phyloP scores from a whole-genome alignment of 1,140 invertebrate genomes.

The Varroa destructor region DNA sequence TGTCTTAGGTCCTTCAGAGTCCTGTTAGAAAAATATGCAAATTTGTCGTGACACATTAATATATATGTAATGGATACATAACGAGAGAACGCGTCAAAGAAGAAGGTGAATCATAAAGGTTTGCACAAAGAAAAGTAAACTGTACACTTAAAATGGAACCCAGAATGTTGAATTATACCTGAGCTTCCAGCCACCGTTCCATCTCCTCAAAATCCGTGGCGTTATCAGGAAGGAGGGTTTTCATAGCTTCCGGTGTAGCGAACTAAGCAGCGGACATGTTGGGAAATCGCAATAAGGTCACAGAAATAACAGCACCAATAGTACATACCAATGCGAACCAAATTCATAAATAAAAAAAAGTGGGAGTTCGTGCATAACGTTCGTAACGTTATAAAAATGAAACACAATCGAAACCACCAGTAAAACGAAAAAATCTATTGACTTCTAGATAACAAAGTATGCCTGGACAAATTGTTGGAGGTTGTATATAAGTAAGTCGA shows the following conservation, averaged over 20 bases:
- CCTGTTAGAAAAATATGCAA: not conserved
- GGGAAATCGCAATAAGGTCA: not conserved
- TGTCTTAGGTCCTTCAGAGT: not conserved
- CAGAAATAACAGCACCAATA: constrained; percentile 24
- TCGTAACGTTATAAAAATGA: no score
- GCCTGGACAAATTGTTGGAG: no score
- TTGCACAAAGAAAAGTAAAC: no score
- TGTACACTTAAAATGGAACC: no score
- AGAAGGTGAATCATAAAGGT: no score
- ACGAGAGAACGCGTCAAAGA: no score
- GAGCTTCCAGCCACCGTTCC: constrained; percentile 66
- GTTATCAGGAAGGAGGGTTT: constrained; percentile 41
- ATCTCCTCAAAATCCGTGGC: constrained; percentile 84
- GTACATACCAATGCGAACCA: not conserved
- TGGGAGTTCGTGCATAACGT: no score
- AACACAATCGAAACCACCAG: no score
- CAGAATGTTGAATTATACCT: constrained; percentile 3
- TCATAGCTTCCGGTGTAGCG: constrained; percentile 4
- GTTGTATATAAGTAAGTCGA: no score
- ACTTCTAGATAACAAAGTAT: no score
- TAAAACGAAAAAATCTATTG: no score
- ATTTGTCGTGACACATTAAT: not conserved
- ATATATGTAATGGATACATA: constrained; percentile 7
- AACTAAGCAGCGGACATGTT: constrained; percentile 14
- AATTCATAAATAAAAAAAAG: not conserved